Base-by-base conservation (phyloP, 2,113 vertebrate genomes). In the Edolisoma coerulescens region DNA sequence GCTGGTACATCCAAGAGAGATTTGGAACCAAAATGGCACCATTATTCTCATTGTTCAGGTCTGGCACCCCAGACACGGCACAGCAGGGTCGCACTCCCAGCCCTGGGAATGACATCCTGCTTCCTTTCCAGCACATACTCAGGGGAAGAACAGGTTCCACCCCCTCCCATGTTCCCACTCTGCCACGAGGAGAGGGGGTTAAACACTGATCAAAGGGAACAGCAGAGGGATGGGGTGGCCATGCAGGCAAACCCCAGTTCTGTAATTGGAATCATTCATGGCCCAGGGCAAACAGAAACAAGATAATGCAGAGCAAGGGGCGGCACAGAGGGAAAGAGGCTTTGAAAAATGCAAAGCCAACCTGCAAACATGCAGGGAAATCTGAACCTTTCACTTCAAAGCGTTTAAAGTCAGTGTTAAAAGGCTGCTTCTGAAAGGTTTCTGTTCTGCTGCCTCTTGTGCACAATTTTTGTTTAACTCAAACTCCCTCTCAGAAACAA, bases 291-390 rank as follows among this genome's bases (percentile, higher is more conserved):
- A 12, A 74, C 39, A 88, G 87, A 56, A 94, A 54, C 20, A 57
- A 63, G 56, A 49, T 53, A 84, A 91, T 57, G 69, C 44, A 67
- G 15, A 79, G 71, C 2, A 1, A 95, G 84, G 64, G 75, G 67
- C 1, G 0, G 64, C 81, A 28, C 26, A 22, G 84, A 33, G 64
- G 35, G 61, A 83, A 87, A 79, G 74, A 60, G 13, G 19, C 87
- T 97, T 91, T 90, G 92, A 91, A 87, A 96, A 91, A 87, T 73
- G 75, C 68, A 94, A 84, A 90, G 64, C 42, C 81, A 89, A 81
- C 54, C 69, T 71, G 61, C 39, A 96, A 76, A 92, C 57, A 69
- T 69, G 63, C 52, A 50, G 56, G 74, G 53, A 89, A 93, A 93
- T 68, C 64, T 76, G 84, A 96, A 70, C 57, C 75, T 60, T 71